Percentiles rank a stretch among this genome's conserved stretches.
phyloP scores from a whole-genome alignment of 2,888 invertebrate genomes.

The Amphimallon solstitiale region DNA sequence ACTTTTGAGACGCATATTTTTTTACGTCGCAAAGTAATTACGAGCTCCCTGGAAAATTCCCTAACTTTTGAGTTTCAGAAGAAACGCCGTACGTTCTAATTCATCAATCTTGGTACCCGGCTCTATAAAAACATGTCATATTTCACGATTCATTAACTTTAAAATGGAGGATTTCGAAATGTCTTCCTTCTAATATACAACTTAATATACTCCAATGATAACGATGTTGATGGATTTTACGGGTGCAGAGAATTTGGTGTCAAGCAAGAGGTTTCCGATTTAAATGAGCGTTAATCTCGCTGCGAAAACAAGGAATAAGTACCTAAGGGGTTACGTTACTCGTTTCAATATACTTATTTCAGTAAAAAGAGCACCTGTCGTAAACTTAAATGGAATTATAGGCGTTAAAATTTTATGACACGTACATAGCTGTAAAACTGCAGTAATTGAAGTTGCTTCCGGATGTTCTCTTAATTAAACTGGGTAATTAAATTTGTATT shows the following conservation, averaged over 20 bases:
- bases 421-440: conserved; percentile 9
- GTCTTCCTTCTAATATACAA: conserved; percentile 23
- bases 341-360: conserved; percentile 15
- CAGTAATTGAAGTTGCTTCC: conserved; percentile 5
- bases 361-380: conserved; percentile 9
- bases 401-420: conserved; percentile 23
- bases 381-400: conserved; percentile 26
- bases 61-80: conserved; percentile 15
- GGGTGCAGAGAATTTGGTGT: conserved; percentile 10
- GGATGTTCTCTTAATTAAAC: conserved; percentile 13
- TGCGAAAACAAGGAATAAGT: background rate
- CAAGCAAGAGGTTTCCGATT: conserved; percentile 23
- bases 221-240: conserved; percentile 24
- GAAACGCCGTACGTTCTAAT: conserved; percentile 13
- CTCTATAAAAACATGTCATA: conserved; percentile 40
- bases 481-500: conserved; percentile 13
- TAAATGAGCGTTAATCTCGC: conserved; percentile 28
- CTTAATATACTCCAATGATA: conserved; percentile 13
- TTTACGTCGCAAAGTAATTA: conserved; percentile 19
- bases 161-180: conserved; percentile 28
- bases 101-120: conserved; percentile 33
- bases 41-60: conserved; percentile 12
- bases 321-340: conserved; percentile 9
- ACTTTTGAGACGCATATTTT: background rate
- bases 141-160: conserved; percentile 40